Conservation (phyloP, 2,113 vertebrate species). For the Nettapus auritus region DNA sequence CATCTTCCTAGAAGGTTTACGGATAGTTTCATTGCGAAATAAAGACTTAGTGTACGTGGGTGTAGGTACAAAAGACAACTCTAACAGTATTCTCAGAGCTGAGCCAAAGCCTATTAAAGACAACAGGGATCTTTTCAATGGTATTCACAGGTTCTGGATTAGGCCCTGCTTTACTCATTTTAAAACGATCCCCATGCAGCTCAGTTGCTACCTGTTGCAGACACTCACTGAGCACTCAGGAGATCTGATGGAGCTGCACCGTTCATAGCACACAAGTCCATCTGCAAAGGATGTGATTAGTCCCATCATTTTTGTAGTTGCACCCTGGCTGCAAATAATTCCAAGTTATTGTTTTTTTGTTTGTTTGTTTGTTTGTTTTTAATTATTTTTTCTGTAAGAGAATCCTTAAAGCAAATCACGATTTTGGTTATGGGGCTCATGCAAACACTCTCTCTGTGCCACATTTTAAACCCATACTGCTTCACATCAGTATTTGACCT, state of each 20-base stretch:
- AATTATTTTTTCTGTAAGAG: background rate
- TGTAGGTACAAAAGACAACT: constrained; percentile 44
- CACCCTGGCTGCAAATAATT: constrained; percentile 5
- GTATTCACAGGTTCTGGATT: constrained; percentile 39
- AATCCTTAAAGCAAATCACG: background rate
- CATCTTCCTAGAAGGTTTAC: background rate
- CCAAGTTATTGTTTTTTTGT: background rate
- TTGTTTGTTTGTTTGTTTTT: background rate
- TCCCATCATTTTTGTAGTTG: background rate
- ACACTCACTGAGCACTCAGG: background rate
- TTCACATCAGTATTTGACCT: background rate
- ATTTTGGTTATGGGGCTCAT: background rate
- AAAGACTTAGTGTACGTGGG: constrained; percentile 45
- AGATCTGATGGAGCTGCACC: background rate
- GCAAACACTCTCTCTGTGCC: background rate
- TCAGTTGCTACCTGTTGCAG: constrained; percentile 59
- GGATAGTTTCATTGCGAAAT: background rate
- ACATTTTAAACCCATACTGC: background rate
- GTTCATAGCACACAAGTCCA: background rate
- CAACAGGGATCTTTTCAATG: constrained; percentile 35
- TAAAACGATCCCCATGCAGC: constrained; percentile 23
- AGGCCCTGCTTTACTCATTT: constrained; percentile 8
- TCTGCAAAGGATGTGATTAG: background rate
- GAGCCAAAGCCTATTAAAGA: constrained; percentile 67
- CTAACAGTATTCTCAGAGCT: constrained; percentile 54